Evolutionary conservation across 2,888 invertebrate genomes (phyloP), one percentile per base, ranked within the genome.

Genomic region (Elegia similella): DNA sequence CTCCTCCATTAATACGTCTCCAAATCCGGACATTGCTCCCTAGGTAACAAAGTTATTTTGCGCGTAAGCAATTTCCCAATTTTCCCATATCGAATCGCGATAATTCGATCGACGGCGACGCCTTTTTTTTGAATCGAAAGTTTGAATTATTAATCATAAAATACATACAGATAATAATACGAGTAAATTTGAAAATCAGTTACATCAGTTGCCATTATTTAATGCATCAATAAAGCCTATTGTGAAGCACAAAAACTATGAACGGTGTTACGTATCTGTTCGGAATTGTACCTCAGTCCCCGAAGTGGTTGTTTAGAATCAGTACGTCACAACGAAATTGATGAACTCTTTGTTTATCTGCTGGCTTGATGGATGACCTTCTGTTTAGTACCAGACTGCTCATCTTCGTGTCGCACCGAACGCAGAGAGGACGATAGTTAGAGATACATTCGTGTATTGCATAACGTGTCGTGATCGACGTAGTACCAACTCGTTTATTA

Each of bases 291-390:
- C 38, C 34, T n/a, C 38, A 38, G 3, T 23, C 23, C 23, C 23
- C 38, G 3, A n/a, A 38, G 2, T n/a, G 38, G n/a, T n/a, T 12
- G 38, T n/a, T 38, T 38, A 5, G 38, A n/a, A 38, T 38, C n/a
- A 38, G 38, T 38, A 23, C 8, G 17, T 46, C 23, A 46, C 23
- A 46, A 46, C 46, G 23, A 23, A 46, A 46, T 46, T 46, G 23
- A 46, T 23, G 12, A 23, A 46, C 46, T 10, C 46, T 44, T 17
- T 44, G 46, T 46, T 46, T 46, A 46, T 23, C 17, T 7, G 44
- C 16, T 17, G 44, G 15, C 15, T 62, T 57, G 62, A 50, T 32
- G 15, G 16, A 32, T 16, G 32, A 50, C 50, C 32, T 50, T 16
- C 10, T 10, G 8, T 32, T 16, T 5, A 10, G 10, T 16, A 44